Evolutionary conservation across 2,797 vertebrate species (phyloP).

Genomic region (Botia almorhae): DNA sequence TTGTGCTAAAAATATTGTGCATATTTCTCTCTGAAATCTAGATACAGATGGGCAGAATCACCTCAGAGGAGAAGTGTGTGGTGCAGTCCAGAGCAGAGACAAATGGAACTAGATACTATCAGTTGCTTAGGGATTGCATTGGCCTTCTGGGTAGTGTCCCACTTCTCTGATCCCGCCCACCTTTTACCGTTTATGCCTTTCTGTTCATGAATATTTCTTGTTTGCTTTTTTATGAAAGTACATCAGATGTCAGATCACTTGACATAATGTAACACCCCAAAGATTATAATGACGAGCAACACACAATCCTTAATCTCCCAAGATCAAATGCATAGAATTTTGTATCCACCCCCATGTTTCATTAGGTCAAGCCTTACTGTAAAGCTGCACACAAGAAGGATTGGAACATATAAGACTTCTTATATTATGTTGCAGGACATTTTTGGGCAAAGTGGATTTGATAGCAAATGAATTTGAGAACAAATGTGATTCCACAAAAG

Average conservation of each 20-base stretch:
- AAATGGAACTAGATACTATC: conserved; percentile 28
- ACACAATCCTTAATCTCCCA: background rate
- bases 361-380: background rate
- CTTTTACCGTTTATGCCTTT: background rate
- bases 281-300: background rate
- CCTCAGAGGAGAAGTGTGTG: background rate
- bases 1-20: background rate
- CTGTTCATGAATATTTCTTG: conserved; percentile 20
- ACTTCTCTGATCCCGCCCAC: conserved; percentile 16
- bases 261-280: no score
- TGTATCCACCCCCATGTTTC: background rate
- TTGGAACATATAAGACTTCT: background rate
- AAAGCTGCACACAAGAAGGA: background rate
- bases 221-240: conserved; percentile 3
- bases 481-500: conserved; percentile 3
- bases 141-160: conserved; percentile 39
- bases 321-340: background rate
- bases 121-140: conserved; percentile 1
- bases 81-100: background rate
- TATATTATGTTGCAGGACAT: conserved; percentile 4
- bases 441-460: background rate
- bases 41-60: background rate
- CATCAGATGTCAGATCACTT: background rate
- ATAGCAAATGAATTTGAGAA: background rate
- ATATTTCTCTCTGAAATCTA: background rate